phyloP scores from a whole-genome alignment of 2,888 invertebrate genomes.

The Synanthedon formicaeformis region DNA sequence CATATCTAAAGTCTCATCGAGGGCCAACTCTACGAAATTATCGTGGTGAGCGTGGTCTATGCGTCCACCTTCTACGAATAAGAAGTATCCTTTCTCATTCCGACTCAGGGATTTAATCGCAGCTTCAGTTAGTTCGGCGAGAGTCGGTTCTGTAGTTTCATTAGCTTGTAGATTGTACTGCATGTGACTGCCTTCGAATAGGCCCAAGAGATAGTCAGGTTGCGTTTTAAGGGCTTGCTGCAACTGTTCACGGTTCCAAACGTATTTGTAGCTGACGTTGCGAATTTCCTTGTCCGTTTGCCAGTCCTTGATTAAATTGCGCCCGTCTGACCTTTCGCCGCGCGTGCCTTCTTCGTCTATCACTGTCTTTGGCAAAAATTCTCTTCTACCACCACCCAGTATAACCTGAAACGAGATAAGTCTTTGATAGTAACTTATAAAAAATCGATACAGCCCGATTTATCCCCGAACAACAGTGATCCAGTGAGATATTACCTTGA shows the following conservation, averaged over 20 bases:
- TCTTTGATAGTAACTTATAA: not conserved
- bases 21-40: slow-evolving; percentile 66
- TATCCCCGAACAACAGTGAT: not conserved
- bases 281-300: slow-evolving; percentile 43
- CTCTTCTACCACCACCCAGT: slow-evolving; percentile 78
- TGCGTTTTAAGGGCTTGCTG: slow-evolving; percentile 36
- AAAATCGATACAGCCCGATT: not conserved
- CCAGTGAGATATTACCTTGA: slow-evolving; percentile 42
- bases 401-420: slow-evolving; percentile 60
- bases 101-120: slow-evolving; percentile 78
- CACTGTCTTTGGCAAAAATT: slow-evolving; percentile 70
- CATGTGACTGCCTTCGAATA: slow-evolving; percentile 74
- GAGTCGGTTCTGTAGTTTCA: slow-evolving; percentile 42
- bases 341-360: slow-evolving; percentile 60
- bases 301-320: slow-evolving; percentile 78
- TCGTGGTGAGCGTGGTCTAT: slow-evolving; percentile 79
- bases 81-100: slow-evolving; percentile 77
- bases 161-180: slow-evolving; percentile 74
- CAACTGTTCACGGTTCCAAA: slow-evolving; percentile 72
- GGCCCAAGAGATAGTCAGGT: slow-evolving; percentile 74
- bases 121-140: slow-evolving; percentile 63
- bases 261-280: slow-evolving; percentile 53
- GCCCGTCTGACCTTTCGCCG: slow-evolving; percentile 68
- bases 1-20: slow-evolving; percentile 78
- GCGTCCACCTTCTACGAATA: slow-evolving; percentile 79